Percentiles rank a stretch among this genome's conserved stretches.
phyloP scores from a whole-genome alignment of 37 sponge, comb jelly and placozoan genomes.

The Eunapius fragilis region DNA sequence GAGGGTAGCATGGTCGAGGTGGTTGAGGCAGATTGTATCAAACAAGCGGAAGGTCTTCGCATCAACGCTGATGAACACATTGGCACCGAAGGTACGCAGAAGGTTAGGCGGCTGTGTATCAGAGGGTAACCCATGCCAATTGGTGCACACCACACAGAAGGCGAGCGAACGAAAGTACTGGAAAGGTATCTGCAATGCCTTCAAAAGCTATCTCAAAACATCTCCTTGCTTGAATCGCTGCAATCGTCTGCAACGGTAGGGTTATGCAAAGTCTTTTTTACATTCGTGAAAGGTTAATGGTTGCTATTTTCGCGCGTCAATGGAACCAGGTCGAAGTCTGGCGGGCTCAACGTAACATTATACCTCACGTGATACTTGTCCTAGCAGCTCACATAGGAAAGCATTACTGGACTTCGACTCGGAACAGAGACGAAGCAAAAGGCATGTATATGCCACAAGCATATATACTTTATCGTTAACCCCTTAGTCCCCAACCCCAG shows the following conservation, averaged over 20 bases:
- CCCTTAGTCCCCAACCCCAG: too few relatives aligned
- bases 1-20: background rate
- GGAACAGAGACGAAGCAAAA: slow-evolving; percentile 43
- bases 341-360: background rate
- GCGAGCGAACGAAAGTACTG: background rate
- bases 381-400: slow-evolving; percentile 54
- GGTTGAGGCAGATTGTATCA: background rate
- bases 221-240: background rate
- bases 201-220: background rate
- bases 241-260: background rate
- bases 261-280: background rate
- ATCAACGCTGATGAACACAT: background rate
- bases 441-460: too few relatives aligned
- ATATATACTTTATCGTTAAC: too few relatives aligned
- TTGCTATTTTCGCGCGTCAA: too few relatives aligned
- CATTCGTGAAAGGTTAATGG: background rate
- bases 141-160: background rate
- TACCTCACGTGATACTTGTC: slow-evolving; percentile 19
- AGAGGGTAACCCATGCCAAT: background rate
- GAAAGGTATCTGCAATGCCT: background rate
- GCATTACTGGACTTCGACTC: slow-evolving; percentile 59
- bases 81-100: background rate
- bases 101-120: background rate
- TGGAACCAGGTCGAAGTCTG: background rate
- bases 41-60: background rate